Conservation (phyloP, 2,113 vertebrate species). For the Actenoides lindsayi region DNA sequence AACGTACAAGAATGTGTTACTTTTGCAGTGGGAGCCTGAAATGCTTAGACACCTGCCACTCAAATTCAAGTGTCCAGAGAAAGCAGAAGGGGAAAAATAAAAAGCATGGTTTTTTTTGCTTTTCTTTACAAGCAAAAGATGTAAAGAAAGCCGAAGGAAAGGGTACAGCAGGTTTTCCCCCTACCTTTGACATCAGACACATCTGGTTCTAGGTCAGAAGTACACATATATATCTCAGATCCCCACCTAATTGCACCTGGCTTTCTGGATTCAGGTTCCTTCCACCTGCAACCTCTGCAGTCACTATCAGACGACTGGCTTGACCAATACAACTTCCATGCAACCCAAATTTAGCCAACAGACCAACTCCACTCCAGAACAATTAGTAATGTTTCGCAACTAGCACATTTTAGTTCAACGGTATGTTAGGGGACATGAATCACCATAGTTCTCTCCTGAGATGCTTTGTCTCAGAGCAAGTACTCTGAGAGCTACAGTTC, state of each 20-base stretch:
- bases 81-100: background rate
- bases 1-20: background rate
- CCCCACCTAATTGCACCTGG: background rate
- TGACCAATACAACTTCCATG: background rate
- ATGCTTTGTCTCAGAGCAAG: background rate
- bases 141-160: background rate
- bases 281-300: background rate
- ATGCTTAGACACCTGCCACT: background rate
- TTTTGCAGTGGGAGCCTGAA: background rate
- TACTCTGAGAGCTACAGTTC: background rate
- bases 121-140: background rate
- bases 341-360: background rate
- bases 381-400: background rate
- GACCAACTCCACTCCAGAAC: background rate
- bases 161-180: rapidly evolving
- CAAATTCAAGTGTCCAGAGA: background rate
- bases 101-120: background rate
- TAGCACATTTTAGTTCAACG: background rate
- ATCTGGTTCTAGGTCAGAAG: background rate
- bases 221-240: background rate
- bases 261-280: background rate
- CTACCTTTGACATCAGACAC: background rate
- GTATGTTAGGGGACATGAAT: background rate
- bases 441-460: background rate
- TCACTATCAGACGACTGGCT: background rate